Percentiles rank a stretch among this genome's conserved stretches.
Evolutionary conservation across 1,140 invertebrate species (phyloP).

Genomic region (Gonioctena quinquepunctata): DNA sequence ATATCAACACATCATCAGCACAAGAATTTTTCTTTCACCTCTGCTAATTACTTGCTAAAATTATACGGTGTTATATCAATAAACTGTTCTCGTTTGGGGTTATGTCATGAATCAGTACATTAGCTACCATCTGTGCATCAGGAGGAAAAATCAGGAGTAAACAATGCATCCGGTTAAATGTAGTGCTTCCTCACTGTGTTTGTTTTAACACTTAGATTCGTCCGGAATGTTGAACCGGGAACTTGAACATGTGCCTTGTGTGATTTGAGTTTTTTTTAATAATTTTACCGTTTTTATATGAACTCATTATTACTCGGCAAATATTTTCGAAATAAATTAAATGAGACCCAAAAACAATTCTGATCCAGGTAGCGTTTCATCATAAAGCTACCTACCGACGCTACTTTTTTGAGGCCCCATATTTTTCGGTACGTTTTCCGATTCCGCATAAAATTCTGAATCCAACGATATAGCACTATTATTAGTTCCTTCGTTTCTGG

Average conservation of each 20-base stretch:
- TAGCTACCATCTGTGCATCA: not conserved
- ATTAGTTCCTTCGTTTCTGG: too few relatives aligned
- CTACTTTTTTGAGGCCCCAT: too few relatives aligned
- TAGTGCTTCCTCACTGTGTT: slow-evolving; percentile 5
- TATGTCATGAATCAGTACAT: not conserved
- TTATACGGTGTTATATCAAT: not conserved
- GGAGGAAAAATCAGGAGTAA: slow-evolving; percentile 2
- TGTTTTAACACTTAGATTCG: not conserved
- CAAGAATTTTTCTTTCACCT: not conserved
- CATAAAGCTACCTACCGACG: too few relatives aligned
- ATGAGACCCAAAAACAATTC: too few relatives aligned
- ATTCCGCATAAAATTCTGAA: too few relatives aligned
- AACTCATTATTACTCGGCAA: too few relatives aligned
- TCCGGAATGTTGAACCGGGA: slow-evolving; percentile 9
- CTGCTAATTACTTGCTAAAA: not conserved
- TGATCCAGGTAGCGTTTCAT: too few relatives aligned
- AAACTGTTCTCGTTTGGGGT: not conserved
- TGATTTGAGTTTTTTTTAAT: too few relatives aligned
- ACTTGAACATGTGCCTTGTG: not conserved
- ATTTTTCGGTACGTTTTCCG: too few relatives aligned
- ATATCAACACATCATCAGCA: not conserved
- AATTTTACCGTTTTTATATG: too few relatives aligned
- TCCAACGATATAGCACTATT: too few relatives aligned
- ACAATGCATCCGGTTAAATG: slow-evolving; percentile 7
- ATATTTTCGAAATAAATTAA: too few relatives aligned